Evolutionary conservation across 2,797 vertebrate species (phyloP).

Genomic region (Acridotheres tristis): DNA sequence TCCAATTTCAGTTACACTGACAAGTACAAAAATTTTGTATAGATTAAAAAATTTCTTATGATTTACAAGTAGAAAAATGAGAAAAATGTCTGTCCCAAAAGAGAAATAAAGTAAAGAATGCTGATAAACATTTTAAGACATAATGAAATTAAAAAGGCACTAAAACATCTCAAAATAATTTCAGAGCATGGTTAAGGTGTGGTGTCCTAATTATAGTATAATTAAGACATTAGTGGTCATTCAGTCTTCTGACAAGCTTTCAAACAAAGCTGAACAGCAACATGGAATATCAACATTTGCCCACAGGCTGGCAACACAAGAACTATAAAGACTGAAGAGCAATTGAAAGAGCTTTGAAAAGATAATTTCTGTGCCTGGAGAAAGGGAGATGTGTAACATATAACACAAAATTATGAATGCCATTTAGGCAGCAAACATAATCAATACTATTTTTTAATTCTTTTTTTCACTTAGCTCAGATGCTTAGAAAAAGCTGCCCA

Average conservation of each 20-base stretch:
- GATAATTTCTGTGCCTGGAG: not conserved
- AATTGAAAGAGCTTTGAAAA: not conserved
- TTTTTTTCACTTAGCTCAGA: not conserved
- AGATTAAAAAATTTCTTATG: not conserved
- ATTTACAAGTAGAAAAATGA: not conserved
- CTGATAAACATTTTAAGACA: not conserved
- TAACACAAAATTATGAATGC: not conserved
- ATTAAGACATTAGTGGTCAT: not conserved
- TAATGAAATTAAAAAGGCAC: not conserved
- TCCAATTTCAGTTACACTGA: not conserved
- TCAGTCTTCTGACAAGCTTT: not conserved
- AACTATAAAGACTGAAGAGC: not conserved
- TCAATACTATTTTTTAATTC: rapidly evolving
- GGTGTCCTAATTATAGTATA: not conserved
- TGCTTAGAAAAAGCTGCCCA: not conserved
- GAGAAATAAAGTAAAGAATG: not conserved
- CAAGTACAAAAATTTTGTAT: not conserved
- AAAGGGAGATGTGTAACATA: not conserved
- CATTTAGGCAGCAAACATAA: not conserved
- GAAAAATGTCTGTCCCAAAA: not conserved
- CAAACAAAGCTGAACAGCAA: not conserved
- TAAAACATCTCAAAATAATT: not conserved
- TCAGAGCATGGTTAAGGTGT: not conserved
- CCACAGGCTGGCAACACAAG: not conserved
- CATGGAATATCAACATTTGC: not conserved